Evolutionary conservation across 2,113 vertebrate species (phyloP), one percentile per base, ranked within the genome.

Genomic region (Pseudorectes ferrugineus): DNA sequence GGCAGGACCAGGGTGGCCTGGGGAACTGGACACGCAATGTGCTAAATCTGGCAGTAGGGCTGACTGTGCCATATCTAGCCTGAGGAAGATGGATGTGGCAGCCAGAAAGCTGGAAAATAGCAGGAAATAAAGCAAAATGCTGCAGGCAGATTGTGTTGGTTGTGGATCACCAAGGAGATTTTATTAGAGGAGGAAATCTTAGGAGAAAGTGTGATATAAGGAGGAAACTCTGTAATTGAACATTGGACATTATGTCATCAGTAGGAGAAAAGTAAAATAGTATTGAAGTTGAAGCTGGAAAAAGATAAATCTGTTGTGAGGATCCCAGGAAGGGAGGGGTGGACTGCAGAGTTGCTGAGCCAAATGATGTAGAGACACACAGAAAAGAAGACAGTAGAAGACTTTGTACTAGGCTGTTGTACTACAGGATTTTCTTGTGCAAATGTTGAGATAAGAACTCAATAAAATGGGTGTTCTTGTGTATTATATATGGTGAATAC

Each of bases 321-420:
- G 13, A 75, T 49, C 17, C 40, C 54, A 45, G 14, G 57, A 72
- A 73, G 6, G 10, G 46, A 74, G 80, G 4, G 4, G 4, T 28
- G 3, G 21, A 31, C 74, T 36, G 12, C 22, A 40, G n/a, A 77
- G 4, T 7, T 84, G 29, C 24, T 89, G 54, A 80, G 11, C 14
- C 21, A 5, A 12, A 4, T 26, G 12, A 42, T 19, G 13, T 45
- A 80, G 28, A 1, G 1, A 79, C 29, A 66, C 6, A 48, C 3
- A 42, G 12, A 55, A 40, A 51, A 72, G 10, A 79, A 10, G 4
- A 58, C 62, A 61, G 19, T 13, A n/a, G 11, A n/a, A 71, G 7
- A 5, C 7, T 59, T 28, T 38, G 4, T 42, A 35, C 4, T 42
- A 51, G 36, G 20, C 12, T 0, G 0, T 38, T 52, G 5, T 21